Percentiles rank a stretch among this genome's conserved stretches.
Evolutionary conservation across 2,888 invertebrate genomes (phyloP).

Genomic region (Cheilosia impressa): DNA sequence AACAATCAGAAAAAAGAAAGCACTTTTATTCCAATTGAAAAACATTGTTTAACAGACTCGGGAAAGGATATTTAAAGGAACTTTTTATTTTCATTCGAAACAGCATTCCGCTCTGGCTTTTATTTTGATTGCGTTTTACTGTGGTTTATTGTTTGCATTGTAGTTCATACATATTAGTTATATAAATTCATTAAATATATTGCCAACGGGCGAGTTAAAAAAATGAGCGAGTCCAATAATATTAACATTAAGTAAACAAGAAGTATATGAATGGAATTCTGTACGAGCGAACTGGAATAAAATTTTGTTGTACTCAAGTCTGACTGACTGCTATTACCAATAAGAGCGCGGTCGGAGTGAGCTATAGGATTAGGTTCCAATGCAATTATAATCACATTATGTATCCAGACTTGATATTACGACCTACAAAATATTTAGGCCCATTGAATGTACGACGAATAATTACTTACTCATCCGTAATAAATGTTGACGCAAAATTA

Average conservation of each 20-base stretch:
- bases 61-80: constrained; percentile 6
- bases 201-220: background rate
- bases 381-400: too few species aligned
- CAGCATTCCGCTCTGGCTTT: background rate
- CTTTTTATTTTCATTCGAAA: constrained; percentile 49
- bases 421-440: too few species aligned
- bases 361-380: too few species aligned
- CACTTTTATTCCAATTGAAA: background rate
- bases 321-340: too few species aligned
- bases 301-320: too few species aligned
- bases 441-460: too few species aligned
- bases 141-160: background rate
- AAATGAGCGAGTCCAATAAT: background rate
- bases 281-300: too few species aligned
- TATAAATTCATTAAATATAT: background rate
- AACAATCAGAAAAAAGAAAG: background rate
- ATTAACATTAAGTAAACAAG: background rate
- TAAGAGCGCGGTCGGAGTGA: too few species aligned
- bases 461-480: too few species aligned
- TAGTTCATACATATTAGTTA: background rate
- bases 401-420: too few species aligned
- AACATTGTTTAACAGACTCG: background rate
- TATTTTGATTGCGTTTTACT: background rate
- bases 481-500: too few species aligned
- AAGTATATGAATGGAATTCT: background rate